phyloP scores from a whole-genome alignment of 2,888 invertebrate species.

The Falcaria lacertinaria region DNA sequence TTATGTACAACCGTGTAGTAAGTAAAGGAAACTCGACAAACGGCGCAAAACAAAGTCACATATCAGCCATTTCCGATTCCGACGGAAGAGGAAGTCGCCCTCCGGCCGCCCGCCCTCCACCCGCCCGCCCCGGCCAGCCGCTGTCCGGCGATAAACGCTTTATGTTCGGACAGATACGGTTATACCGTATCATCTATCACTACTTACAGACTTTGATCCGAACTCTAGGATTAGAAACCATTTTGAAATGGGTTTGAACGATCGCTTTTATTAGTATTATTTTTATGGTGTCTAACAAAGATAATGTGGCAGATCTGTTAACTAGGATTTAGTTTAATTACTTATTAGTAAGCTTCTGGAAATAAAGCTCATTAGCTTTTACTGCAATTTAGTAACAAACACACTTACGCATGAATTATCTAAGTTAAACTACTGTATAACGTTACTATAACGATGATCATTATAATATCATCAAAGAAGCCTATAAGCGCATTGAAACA shows the following conservation, averaged over 20 bases:
- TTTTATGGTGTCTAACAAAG: too few species aligned
- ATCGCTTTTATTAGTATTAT: conserved; percentile 2
- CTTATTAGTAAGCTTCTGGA: too few species aligned
- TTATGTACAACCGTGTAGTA: conserved; percentile 15
- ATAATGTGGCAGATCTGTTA: too few species aligned
- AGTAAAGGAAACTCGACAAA: conserved; percentile 26
- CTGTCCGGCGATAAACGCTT: conserved; percentile 34
- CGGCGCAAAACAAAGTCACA: conserved; percentile 55
- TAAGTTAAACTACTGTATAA: too few species aligned
- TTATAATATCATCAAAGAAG: too few species aligned
- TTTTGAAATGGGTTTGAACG: neutral
- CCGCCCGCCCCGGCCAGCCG: conserved; percentile 13
- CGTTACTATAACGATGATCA: too few species aligned
- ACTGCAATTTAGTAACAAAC: too few species aligned
- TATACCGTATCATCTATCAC: conserved; percentile 13
- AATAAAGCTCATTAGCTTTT: too few species aligned
- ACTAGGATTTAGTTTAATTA: too few species aligned
- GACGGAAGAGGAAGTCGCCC: conserved; percentile 41
- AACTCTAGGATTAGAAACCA: neutral
- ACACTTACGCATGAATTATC: too few species aligned
- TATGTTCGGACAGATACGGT: conserved; percentile 27
- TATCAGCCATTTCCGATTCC: conserved; percentile 51
- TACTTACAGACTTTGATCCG: neutral
- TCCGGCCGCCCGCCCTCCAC: conserved; percentile 7
- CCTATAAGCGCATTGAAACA: too few species aligned